These are phyloP conservation scores for Grammomys dolichurus DNA, from an alignment of 2,113 vertebrate species.

Conservation along the genomic window DNA sequence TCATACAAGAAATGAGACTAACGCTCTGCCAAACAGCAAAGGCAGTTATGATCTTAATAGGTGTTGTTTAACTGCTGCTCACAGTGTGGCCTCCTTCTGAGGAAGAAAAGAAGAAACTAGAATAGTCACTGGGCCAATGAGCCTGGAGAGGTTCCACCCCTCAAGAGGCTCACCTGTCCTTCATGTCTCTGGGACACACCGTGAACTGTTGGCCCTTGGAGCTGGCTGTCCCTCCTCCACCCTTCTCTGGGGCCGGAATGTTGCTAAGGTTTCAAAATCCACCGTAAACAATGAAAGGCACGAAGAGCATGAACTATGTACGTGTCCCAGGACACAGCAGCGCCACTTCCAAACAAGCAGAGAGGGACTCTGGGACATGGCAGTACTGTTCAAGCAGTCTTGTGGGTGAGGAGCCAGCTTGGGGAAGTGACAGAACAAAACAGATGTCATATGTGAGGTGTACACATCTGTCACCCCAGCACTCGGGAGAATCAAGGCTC, in stretches of 20 bases:
- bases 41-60: not conserved
- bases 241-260: not conserved
- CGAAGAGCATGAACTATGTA: not conserved
- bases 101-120: not conserved
- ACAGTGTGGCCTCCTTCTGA: conserved; percentile 18
- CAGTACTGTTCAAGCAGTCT: not conserved
- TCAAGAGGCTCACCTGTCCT: not conserved
- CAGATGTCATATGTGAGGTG: not conserved
- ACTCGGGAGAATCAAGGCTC: not conserved
- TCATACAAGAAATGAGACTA: fast-evolving
- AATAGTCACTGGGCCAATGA: not conserved
- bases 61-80: not conserved
- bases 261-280: not conserved
- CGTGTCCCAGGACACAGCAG: not conserved
- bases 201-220: not conserved
- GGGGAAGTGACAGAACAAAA: not conserved
- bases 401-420: too few species aligned
- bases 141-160: not conserved
- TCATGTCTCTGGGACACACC: not conserved
- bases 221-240: not conserved
- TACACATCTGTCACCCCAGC: not conserved
- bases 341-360: fast-evolving
- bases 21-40: not conserved
- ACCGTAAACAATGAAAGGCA: not conserved
- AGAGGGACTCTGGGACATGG: fast-evolving